Base-by-base conservation (phyloP, 2,888 invertebrate genomes). In the Amphipyra tragopoginis region DNA sequence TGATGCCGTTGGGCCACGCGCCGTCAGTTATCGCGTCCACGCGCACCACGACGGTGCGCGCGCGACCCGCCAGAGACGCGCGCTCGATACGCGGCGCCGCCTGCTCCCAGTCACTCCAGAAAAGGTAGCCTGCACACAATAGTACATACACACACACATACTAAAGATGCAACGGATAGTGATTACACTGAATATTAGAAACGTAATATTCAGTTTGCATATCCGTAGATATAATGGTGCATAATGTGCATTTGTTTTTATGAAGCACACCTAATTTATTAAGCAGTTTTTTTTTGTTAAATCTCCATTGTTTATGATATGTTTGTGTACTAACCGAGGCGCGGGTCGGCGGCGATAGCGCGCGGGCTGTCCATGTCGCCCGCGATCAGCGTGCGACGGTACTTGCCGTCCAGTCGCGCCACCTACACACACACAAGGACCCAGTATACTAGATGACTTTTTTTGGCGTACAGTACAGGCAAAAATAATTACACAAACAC, bases 21-120 rank as follows among this genome's bases (percentile, higher is more conserved):
- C 97, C 97, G 80, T 93, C 93, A 72, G 44, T 96, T 77, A 93
- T 88, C 76, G 82, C 91, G 88, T 90, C 90, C 74, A 96, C 96
- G 78, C 92, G 91, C 81, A 96, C 97, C 55, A 97, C 96, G 38
- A 95, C 92, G 48, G 88, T 86, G 39, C 97, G 94, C 29, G 92
- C 90, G 67, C 96, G 95, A 0, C 98, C 98, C 52, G 97, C 97
- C 95, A 98, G 96, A 52, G 97, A 96, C 78, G 97, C 96, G 39
- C 97, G 96, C 91, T 98, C 98, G 78, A 98, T 97, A 72, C 98
- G 96, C 36, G 98, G 97, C 68, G 96, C 95, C 65, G 95, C 93
- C 77, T 96, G 96, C 86, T 97, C 97, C 98, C 98, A 98, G 92
- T 98, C 98, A 29, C 97, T 97, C 98, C 98, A 98, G 94, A 98